Conservation (phyloP, 2,797 vertebrate species). For the Anguilla anguilla region DNA sequence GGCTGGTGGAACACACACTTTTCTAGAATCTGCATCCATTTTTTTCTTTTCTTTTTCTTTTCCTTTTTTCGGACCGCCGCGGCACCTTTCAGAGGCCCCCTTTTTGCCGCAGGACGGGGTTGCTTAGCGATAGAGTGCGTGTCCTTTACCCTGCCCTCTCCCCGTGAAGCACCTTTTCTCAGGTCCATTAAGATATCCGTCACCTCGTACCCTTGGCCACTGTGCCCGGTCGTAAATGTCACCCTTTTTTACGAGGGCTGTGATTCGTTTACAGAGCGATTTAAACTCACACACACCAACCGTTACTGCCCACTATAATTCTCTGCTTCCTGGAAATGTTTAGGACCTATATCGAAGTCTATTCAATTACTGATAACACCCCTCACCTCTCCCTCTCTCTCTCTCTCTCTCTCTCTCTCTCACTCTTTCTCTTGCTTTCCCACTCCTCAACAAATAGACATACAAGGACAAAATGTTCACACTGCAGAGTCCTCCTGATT, state of each 20-base stretch:
- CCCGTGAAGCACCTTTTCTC: not conserved
- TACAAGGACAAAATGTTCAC: not conserved
- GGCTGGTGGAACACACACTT: not conserved
- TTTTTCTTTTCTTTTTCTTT: not conserved
- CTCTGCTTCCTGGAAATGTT: slow-evolving; percentile 13
- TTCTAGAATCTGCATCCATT: not conserved
- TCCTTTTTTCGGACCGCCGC: not conserved
- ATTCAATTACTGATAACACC: slow-evolving; percentile 15
- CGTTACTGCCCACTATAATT: slow-evolving; percentile 9
- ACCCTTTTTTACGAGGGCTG: slow-evolving; percentile 1
- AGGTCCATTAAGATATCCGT: not conserved
- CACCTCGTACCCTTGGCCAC: slow-evolving; percentile 5
- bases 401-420: not conserved
- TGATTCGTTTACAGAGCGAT: slow-evolving; percentile 12
- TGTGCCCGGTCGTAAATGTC: not conserved
- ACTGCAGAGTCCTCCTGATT: not conserved
- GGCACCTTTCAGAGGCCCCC: not conserved
- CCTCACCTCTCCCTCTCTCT: not conserved
- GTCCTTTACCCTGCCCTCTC: not conserved
- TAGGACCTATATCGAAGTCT: not conserved
- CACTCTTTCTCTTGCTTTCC: not conserved
- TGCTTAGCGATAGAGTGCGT: not conserved
- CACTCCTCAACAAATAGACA: not conserved
- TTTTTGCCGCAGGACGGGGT: not conserved
- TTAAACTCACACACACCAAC: slow-evolving; percentile 2